A percentile compares a stretch with the other conserved stretches of the same genome.
Conservation (phyloP, 2,888 invertebrate species). For the Drymonia ruficornis region DNA sequence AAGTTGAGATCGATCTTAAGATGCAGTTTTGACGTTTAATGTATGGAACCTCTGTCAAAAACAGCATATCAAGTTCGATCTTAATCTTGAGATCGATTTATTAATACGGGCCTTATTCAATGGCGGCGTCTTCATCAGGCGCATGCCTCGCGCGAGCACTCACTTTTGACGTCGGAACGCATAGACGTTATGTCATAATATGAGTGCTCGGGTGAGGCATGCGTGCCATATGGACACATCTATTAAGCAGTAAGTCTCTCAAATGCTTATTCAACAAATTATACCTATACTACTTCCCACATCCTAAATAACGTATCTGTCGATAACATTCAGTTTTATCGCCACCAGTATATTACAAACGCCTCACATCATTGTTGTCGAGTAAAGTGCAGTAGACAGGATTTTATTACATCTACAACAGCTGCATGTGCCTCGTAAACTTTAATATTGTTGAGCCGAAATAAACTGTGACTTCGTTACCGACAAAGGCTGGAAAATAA, state of each 20-base stretch:
- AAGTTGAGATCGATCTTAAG: no score
- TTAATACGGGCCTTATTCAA: no score
- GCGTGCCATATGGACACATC: no score
- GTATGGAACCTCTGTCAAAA: no score
- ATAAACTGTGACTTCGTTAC: conserved; percentile 20
- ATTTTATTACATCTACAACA: conserved; percentile 21
- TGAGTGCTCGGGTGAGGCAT: no score
- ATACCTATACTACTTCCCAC: neutral
- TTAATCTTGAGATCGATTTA: no score
- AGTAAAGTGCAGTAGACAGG: conserved; percentile 29
- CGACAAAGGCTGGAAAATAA: conserved; percentile 6
- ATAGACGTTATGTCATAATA: no score
- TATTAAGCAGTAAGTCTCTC: neutral
- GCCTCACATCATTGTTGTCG: conserved; percentile 18
- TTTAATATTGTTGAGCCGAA: conserved; percentile 33
- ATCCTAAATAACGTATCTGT: conserved; percentile 5
- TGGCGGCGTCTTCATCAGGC: no score
- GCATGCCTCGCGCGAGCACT: no score
- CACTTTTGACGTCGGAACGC: no score
- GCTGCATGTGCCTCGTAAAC: conserved; percentile 40
- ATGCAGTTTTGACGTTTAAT: no score
- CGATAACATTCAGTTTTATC: conserved; percentile 26
- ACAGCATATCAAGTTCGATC: no score
- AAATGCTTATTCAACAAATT: neutral
- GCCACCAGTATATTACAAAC: conserved; percentile 17